phyloP scores from a whole-genome alignment of 2,113 vertebrate species.

The Labeo catla region DNA sequence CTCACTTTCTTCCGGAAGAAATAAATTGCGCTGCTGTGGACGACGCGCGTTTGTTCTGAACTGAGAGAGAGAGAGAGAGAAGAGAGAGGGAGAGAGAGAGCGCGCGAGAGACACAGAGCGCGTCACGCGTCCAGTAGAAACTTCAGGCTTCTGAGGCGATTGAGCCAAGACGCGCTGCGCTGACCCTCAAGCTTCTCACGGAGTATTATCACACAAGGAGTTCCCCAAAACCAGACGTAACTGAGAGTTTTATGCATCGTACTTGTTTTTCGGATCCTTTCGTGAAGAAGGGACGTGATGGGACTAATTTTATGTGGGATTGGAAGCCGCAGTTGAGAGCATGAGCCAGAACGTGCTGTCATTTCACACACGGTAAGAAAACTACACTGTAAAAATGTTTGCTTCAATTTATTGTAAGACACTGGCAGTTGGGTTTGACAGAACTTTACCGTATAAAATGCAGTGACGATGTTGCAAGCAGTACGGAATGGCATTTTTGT shows the following conservation, averaged over 20 bases:
- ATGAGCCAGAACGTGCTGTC: conserved; percentile 44
- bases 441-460: conserved; percentile 12
- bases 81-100: conserved; percentile 6
- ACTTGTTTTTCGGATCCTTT: not conserved
- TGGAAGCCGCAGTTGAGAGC: conserved; percentile 42
- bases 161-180: conserved; percentile 2
- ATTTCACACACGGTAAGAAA: conserved; percentile 43
- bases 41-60: conserved; percentile 3
- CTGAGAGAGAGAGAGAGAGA: not conserved
- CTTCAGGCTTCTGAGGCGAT: conserved; percentile 34
- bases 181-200: conserved; percentile 6
- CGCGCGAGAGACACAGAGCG: not conserved
- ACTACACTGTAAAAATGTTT: conserved; percentile 4
- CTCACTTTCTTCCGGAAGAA: conserved; percentile 27
- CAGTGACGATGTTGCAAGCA: conserved; percentile 6
- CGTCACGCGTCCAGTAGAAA: conserved; percentile 45
- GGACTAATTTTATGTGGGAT: conserved; percentile 48
- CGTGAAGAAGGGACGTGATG: conserved; percentile 13
- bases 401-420: not conserved
- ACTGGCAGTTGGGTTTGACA: not conserved
- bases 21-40: conserved; percentile 12
- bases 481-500: not conserved
- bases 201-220: conserved; percentile 5
- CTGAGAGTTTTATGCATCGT: conserved; percentile 5
- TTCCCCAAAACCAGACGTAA: not conserved